phyloP scores from a whole-genome alignment of 2,888 invertebrate species.

The Cactoblastis cactorum region DNA sequence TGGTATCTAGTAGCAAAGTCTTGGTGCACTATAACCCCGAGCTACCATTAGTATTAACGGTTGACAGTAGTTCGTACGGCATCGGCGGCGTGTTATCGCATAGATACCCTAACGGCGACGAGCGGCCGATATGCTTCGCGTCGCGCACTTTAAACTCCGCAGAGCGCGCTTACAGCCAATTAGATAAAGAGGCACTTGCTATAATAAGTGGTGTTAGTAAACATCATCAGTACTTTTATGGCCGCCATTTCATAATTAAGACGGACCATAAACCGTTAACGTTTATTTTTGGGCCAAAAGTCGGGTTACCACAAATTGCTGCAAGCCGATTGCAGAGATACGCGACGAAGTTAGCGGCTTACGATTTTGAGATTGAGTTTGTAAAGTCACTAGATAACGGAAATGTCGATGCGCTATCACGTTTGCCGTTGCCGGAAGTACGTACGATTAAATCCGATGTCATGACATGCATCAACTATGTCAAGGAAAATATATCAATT shows the following conservation, averaged over 20 bases:
- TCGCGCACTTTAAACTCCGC: too few species aligned
- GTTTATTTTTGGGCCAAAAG: not conserved
- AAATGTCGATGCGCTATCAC: conserved; percentile 26
- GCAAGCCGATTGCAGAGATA: conserved; percentile 36
- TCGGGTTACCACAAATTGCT: conserved; percentile 31
- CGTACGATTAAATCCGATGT: not conserved
- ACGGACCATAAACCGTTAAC: not conserved
- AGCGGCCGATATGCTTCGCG: conserved; percentile 24
- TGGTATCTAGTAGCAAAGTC: conserved; percentile 15
- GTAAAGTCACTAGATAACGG: conserved; percentile 19
- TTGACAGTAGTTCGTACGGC: conserved; percentile 26
- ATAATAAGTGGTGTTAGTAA: too few species aligned
- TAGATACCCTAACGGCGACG: conserved; percentile 15
- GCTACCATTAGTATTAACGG: conserved; percentile 23
- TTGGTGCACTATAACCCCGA: conserved; percentile 20
- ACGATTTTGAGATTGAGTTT: conserved; percentile 28
- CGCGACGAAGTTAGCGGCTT: conserved; percentile 36
- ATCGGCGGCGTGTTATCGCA: conserved; percentile 26
- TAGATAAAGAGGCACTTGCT: too few species aligned
- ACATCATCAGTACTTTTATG: too few species aligned
- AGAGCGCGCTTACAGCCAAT: too few species aligned
- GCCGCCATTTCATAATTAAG: not conserved
- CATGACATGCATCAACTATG: not conserved
- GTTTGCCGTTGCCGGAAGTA: conserved; percentile 6
- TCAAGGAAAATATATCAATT: conserved; percentile 11